Conservation (phyloP, 2,888 invertebrate species). For the Agonopterix subpropinquella region DNA sequence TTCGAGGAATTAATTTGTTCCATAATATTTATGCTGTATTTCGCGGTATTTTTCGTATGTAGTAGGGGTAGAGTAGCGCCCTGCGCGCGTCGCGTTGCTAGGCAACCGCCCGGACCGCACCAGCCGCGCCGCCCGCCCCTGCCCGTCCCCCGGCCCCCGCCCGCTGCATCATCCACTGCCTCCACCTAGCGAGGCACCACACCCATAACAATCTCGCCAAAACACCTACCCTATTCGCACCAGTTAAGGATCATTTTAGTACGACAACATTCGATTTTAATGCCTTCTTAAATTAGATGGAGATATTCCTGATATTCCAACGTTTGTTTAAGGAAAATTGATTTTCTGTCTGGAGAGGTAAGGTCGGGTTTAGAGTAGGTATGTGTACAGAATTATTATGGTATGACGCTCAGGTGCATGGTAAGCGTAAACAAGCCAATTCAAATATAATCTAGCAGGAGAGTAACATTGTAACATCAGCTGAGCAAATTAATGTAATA, state of each 20-base stretch:
- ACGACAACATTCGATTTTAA: neutral
- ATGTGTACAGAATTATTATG: too few species aligned
- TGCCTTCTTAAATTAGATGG: slow-evolving; percentile 1
- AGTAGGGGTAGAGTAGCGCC: slow-evolving; percentile 4
- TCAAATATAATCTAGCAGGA: slow-evolving; percentile 3
- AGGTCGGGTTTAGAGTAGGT: slow-evolving; percentile 4
- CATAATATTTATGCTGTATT: neutral
- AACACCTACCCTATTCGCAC: neutral
- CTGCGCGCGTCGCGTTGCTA: slow-evolving; percentile 15
- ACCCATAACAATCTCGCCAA: neutral
- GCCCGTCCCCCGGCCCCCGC: slow-evolving; percentile 8
- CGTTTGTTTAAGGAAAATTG: slow-evolving; percentile 1
- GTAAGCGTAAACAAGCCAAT: slow-evolving; percentile 10
- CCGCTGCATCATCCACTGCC: slow-evolving; percentile 9
- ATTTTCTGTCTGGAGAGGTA: slow-evolving; percentile 2
- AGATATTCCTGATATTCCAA: slow-evolving; percentile 2
- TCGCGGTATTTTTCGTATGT: neutral
- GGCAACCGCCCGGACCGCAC: slow-evolving; percentile 22
- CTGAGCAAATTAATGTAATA: too few species aligned
- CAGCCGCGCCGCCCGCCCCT: slow-evolving; percentile 10
- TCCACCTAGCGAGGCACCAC: neutral
- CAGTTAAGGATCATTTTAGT: neutral
- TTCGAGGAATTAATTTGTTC: too few species aligned
- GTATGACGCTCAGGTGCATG: neutral
- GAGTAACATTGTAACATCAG: neutral